Evolutionary conservation across 2,888 invertebrate genomes (phyloP).

Genomic region (Pyrrhosoma nymphula): DNA sequence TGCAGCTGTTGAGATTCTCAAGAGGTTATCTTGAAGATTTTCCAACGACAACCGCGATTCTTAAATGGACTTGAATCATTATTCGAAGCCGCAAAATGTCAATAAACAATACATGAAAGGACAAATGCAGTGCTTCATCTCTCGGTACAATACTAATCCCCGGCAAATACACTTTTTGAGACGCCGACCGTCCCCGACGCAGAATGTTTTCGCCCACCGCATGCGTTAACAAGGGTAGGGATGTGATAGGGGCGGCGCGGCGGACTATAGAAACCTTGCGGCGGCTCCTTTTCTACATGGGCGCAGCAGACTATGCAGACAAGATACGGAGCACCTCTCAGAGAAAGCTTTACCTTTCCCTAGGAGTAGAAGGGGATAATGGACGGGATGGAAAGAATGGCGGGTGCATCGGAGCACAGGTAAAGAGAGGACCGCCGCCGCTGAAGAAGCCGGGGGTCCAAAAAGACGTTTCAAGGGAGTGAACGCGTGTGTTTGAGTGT

Average conservation of each 20-base stretch:
- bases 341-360: conserved; percentile 17
- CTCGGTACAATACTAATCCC: background rate
- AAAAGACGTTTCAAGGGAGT: background rate
- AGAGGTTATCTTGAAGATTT: too few relatives aligned
- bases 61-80: too few relatives aligned
- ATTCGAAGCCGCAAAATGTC: too few relatives aligned
- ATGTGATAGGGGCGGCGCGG: background rate
- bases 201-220: background rate
- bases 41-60: too few relatives aligned
- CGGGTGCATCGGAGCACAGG: conserved; percentile 11
- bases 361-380: conserved; percentile 40
- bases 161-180: background rate
- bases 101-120: too few relatives aligned
- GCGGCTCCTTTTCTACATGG: background rate
- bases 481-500: background rate
- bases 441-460: conserved; percentile 22
- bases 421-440: background rate
- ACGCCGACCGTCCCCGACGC: background rate
- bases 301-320: background rate
- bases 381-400: conserved; percentile 34
- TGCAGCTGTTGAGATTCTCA: too few relatives aligned
- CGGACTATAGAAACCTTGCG: background rate
- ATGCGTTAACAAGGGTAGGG: background rate
- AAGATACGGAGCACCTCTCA: background rate
- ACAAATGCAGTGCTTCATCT: background rate